Evolutionary conservation across 1,140 invertebrate genomes (phyloP).

Genomic region (Lutraria rhynchaena): DNA sequence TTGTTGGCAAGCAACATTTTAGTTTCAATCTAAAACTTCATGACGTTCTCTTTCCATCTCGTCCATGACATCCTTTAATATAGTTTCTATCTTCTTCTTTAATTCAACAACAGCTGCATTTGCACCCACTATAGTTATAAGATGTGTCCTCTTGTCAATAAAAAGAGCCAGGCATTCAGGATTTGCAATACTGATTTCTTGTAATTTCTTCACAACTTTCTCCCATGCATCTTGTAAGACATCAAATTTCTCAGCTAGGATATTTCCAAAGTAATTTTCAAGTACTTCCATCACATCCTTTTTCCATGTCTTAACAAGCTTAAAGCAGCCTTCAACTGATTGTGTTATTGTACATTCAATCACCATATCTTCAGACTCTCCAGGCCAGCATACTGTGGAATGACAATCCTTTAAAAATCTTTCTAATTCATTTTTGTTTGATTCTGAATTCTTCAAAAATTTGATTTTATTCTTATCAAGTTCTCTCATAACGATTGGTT

Average conservation of each 20-base stretch:
- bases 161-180: slow-evolving; percentile 30
- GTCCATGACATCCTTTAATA: slow-evolving; percentile 27
- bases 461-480: slow-evolving; percentile 24
- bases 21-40: slow-evolving; percentile 30
- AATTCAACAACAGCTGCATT: neutral
- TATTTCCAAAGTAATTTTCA: slow-evolving; percentile 27
- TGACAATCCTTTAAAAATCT: slow-evolving; percentile 10
- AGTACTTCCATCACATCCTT: slow-evolving; percentile 11
- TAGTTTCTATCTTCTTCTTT: neutral
- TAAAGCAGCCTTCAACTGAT: slow-evolving; percentile 29
- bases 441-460: slow-evolving; percentile 33
- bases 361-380: neutral
- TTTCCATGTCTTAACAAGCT: slow-evolving; percentile 35
- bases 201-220: slow-evolving; percentile 25
- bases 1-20: slow-evolving; percentile 38
- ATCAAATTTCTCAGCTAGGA: slow-evolving; percentile 9
- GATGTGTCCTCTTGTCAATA: neutral
- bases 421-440: slow-evolving; percentile 11
- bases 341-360: slow-evolving; percentile 30
- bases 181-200: slow-evolving; percentile 19
- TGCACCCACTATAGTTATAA: slow-evolving; percentile 33
- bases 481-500: neutral
- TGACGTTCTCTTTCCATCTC: slow-evolving; percentile 33
- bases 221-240: slow-evolving; percentile 36
- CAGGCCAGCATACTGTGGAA: slow-evolving; percentile 6